phyloP scores from a whole-genome alignment of 2,797 vertebrate species.

The Xiphorhynchus erythropygius region DNA sequence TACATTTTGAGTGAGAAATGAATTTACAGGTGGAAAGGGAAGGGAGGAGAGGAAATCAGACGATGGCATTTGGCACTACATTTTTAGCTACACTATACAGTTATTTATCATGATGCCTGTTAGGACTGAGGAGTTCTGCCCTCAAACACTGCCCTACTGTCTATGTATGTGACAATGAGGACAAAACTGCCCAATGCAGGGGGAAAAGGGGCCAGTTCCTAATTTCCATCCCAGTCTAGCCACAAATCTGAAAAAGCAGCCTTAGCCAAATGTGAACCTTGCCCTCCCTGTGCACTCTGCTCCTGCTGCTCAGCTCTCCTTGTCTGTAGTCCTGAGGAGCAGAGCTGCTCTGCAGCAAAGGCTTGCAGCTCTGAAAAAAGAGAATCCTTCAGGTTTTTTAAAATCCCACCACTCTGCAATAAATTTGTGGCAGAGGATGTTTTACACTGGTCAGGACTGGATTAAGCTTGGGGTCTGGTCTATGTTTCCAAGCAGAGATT shows the following conservation, averaged over 20 bases:
- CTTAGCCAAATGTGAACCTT: not conserved
- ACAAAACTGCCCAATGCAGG: slow-evolving; percentile 43
- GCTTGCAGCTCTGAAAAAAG: not conserved
- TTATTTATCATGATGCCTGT: slow-evolving; percentile 66
- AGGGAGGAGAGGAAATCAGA: slow-evolving; percentile 47
- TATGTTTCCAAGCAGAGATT: not conserved
- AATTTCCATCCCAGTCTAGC: slow-evolving; percentile 45
- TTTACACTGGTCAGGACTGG: not conserved
- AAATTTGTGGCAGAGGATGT: not conserved
- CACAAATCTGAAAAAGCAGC: slow-evolving; percentile 45
- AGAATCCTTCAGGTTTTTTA: not conserved
- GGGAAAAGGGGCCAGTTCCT: slow-evolving; percentile 41
- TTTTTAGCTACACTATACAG: slow-evolving; percentile 72
- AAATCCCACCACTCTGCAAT: not conserved
- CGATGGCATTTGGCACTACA: slow-evolving; percentile 72
- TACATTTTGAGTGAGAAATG: slow-evolving; percentile 75
- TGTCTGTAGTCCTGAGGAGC: not conserved
- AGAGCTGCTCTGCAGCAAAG: not conserved
- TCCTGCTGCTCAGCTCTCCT: not conserved
- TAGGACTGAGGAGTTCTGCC: slow-evolving; percentile 57
- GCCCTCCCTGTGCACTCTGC: not conserved
- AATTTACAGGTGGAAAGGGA: slow-evolving; percentile 77
- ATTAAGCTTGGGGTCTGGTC: not conserved
- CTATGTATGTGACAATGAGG: slow-evolving; percentile 25
- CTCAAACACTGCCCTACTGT: slow-evolving; percentile 41